Percentiles rank a stretch among this genome's conserved stretches.
phyloP scores from a whole-genome alignment of 2,888 invertebrate species.

The Baronia brevicornis region DNA sequence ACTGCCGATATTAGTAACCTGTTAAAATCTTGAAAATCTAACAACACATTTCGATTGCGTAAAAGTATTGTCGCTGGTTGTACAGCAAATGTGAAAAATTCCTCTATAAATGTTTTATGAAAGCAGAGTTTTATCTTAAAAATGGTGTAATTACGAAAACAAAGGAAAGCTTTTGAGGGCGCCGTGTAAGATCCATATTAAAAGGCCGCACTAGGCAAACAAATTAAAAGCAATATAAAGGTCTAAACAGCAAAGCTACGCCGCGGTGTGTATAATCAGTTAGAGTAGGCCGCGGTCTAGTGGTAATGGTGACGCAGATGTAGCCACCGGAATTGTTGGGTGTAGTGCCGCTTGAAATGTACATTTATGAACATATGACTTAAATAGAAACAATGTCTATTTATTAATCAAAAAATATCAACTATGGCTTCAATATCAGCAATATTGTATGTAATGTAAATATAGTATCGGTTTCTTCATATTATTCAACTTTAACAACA shows the following conservation, averaged over 20 bases:
- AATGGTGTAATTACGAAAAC: slow-evolving; percentile 45
- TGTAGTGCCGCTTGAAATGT: slow-evolving; percentile 13
- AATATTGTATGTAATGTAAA: no score
- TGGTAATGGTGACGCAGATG: slow-evolving; percentile 27
- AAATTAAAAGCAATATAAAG: slow-evolving; percentile 57
- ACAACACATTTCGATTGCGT: no score
- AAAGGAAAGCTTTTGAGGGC: slow-evolving; percentile 41
- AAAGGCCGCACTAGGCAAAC: slow-evolving; percentile 52
- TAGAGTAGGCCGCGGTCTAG: slow-evolving; percentile 27
- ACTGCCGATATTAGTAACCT: no score
- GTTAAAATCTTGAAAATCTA: no score
- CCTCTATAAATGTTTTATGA: slow-evolving; percentile 1
- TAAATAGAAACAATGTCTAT: no score
- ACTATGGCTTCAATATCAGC: no score
- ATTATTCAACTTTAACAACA: neutral
- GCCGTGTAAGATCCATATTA: slow-evolving; percentile 51
- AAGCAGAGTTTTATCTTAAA: slow-evolving; percentile 18
- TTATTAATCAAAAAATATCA: no score
- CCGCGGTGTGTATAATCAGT: slow-evolving; percentile 49
- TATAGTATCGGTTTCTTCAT: no score
- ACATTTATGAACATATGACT: slow-evolving; percentile 8
- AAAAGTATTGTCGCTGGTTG: neutral
- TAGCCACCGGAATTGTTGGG: slow-evolving; percentile 21
- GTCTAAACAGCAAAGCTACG: slow-evolving; percentile 46
- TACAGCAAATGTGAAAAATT: slow-evolving; percentile 2